A percentile compares a stretch with the other conserved stretches of the same genome.
These are phyloP conservation scores for Enhydra lutris DNA, from an alignment of 2,113 vertebrate species.

Conservation along the genomic window DNA sequence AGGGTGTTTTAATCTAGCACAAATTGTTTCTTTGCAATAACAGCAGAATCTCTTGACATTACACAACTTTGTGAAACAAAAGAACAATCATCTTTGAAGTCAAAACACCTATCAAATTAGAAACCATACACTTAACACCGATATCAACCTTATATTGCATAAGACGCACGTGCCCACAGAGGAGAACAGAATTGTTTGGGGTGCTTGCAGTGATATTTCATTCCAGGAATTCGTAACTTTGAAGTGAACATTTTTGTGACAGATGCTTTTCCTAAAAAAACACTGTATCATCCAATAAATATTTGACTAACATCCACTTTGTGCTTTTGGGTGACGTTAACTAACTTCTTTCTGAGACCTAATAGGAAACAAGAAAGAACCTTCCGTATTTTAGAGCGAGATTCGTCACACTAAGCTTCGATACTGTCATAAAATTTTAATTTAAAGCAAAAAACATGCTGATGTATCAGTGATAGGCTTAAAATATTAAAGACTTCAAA, in stretches of 20 bases:
- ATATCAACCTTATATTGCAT: conserved; percentile 38
- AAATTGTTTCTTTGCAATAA: conserved; percentile 64
- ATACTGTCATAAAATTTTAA: conserved; percentile 75
- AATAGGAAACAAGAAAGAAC: conserved; percentile 69
- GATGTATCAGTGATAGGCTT: conserved; percentile 76
- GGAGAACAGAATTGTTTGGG: conserved; percentile 4
- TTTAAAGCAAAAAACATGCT: conserved; percentile 77
- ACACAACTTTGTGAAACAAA: conserved; percentile 71
- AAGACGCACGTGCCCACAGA: conserved; percentile 16
- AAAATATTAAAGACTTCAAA: conserved; percentile 77
- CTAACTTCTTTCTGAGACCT: conserved; percentile 67
- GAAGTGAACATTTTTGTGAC: conserved; percentile 69
- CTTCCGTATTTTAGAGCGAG: conserved; percentile 55
- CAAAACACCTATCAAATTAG: conserved; percentile 59
- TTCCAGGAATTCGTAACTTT: conserved; percentile 69
- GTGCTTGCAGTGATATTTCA: conserved; percentile 21
- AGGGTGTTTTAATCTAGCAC: conserved; percentile 62
- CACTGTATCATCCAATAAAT: conserved; percentile 71
- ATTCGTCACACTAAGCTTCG: conserved; percentile 59
- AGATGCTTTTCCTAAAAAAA: conserved; percentile 75
- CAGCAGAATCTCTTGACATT: conserved; percentile 65
- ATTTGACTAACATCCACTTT: conserved; percentile 76
- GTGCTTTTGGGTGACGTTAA: conserved; percentile 75
- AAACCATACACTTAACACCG: conserved; percentile 74
- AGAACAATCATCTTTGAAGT: conserved; percentile 60